Conservation (phyloP, 2,113 vertebrate genomes). For the Penelope pileata region DNA sequence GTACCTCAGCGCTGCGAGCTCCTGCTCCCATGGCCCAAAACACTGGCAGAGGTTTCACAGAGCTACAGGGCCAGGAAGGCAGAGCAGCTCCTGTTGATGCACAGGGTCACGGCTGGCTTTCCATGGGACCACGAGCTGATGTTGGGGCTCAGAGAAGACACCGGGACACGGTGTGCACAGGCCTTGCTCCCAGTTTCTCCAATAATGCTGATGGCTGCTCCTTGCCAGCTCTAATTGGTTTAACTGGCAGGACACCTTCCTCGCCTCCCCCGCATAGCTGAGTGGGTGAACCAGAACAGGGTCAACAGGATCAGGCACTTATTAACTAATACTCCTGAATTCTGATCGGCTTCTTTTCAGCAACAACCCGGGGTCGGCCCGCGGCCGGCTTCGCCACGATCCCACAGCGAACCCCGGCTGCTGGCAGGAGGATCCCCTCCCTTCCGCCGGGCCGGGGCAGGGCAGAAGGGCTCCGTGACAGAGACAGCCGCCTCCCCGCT, state of each 20-base stretch:
- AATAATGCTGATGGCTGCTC: conserved; percentile 36
- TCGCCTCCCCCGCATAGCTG: conserved; percentile 63
- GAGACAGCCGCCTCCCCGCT: background rate
- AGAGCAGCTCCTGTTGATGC: rapidly evolving
- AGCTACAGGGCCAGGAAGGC: background rate
- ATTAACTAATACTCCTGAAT: conserved; percentile 62
- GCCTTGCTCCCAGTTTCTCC: conserved; percentile 30
- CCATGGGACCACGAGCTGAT: background rate
- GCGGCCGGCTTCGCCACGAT: background rate
- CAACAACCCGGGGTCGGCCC: background rate
- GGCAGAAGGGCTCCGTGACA: background rate
- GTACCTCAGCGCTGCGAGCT: no score
- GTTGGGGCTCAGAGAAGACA: background rate
- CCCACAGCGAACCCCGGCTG: background rate
- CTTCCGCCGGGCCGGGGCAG: rapidly evolving
- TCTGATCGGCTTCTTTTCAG: conserved; percentile 42
- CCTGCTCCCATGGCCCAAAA: rapidly evolving
- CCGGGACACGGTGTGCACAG: background rate
- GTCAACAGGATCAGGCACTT: conserved; percentile 67
- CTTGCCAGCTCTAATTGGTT: conserved; percentile 61
- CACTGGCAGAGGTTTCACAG: rapidly evolving
- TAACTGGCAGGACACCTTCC: conserved; percentile 62
- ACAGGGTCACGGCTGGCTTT: background rate
- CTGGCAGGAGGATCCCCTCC: background rate
- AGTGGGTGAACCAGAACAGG: conserved; percentile 66